Evolutionary conservation across 2,797 vertebrate species (phyloP).

Genomic region (Mastacembelus armatus): DNA sequence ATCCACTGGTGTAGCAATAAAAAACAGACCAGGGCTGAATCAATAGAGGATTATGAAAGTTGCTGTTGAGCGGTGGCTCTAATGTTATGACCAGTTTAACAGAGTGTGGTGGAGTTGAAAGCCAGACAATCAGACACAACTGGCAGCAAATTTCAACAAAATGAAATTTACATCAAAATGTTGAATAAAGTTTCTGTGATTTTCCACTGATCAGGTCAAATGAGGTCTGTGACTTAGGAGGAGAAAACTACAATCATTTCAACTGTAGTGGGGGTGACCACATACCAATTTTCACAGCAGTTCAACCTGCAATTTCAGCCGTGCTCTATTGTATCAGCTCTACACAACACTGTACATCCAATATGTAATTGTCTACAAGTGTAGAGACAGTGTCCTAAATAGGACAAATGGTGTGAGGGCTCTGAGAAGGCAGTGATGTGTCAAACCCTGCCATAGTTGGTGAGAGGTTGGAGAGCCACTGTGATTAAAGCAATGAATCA

Average conservation of each 20-base stretch:
- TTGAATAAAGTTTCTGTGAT: not conserved
- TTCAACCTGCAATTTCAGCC: not conserved
- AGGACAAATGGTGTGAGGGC: constrained; percentile 69
- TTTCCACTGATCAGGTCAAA: not conserved
- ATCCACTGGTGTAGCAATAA: constrained; percentile 49
- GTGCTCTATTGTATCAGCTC: constrained; percentile 24
- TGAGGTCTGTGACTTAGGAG: not conserved
- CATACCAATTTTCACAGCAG: not conserved
- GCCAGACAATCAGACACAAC: not conserved
- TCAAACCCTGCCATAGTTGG: constrained; percentile 60
- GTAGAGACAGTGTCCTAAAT: constrained; percentile 64
- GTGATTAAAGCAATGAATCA: constrained; percentile 85
- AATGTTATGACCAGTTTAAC: constrained; percentile 23
- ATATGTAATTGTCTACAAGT: constrained; percentile 55
- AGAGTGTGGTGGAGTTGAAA: constrained; percentile 6
- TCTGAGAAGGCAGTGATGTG: constrained; percentile 68
- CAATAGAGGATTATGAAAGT: constrained; percentile 56
- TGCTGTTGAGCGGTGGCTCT: constrained; percentile 31
- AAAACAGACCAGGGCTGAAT: constrained; percentile 56
- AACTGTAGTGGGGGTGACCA: not conserved
- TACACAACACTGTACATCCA: constrained; percentile 18
- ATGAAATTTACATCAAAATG: not conserved
- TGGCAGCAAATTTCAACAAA: not conserved
- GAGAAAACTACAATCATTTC: constrained; percentile 1
- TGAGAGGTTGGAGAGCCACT: constrained; percentile 62